These are phyloP conservation scores for Tretioscincus oriximinensis DNA, from an alignment of 2,113 vertebrate species.

Conservation along the genomic window DNA sequence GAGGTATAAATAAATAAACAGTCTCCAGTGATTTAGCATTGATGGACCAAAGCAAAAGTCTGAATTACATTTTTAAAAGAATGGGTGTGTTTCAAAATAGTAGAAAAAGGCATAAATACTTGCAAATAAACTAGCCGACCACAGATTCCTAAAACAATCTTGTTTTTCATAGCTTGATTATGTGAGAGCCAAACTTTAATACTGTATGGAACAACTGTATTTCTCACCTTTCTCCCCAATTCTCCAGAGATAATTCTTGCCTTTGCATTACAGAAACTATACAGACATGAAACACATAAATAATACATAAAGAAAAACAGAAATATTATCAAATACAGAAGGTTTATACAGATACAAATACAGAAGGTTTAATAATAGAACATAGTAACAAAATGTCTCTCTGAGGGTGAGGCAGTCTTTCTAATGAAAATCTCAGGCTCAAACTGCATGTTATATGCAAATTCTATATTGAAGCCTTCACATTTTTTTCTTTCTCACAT, in stretches of 20 bases:
- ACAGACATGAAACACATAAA: slow-evolving; percentile 1
- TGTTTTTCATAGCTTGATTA: too few species aligned
- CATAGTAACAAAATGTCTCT: background rate
- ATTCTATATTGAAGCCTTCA: background rate
- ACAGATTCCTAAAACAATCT: too few species aligned
- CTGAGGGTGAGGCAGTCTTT: background rate
- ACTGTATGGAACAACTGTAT: background rate
- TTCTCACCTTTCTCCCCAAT: slow-evolving; percentile 38
- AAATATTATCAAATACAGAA: background rate
- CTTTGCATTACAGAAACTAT: slow-evolving; percentile 18
- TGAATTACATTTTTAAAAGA: too few species aligned
- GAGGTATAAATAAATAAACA: too few species aligned
- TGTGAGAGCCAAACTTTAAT: too few species aligned
- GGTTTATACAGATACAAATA: background rate
- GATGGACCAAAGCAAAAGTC: too few species aligned
- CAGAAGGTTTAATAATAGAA: background rate
- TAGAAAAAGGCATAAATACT: too few species aligned
- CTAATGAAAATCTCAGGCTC: background rate
- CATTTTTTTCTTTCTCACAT: background rate
- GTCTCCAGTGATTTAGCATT: too few species aligned
- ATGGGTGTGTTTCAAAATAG: too few species aligned
- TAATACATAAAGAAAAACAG: background rate
- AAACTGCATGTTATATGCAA: background rate
- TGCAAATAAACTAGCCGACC: too few species aligned
- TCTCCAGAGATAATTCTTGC: slow-evolving; percentile 36